These are phyloP conservation scores for Labeo calbasu DNA, from an alignment of 2,797 vertebrate genomes.

Conservation along the genomic window DNA sequence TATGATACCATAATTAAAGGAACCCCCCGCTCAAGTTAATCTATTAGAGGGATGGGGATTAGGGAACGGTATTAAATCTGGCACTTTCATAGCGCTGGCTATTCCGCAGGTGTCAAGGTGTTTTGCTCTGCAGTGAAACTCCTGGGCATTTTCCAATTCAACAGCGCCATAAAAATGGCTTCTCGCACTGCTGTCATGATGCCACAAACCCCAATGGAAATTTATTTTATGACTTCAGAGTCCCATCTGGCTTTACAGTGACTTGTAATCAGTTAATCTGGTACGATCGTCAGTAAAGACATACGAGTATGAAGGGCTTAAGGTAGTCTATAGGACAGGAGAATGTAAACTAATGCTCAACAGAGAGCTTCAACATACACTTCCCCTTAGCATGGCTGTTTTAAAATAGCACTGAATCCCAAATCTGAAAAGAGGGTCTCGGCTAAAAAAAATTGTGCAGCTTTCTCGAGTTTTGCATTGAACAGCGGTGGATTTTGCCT, in stretches of 20 bases:
- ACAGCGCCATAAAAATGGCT: conserved; percentile 13
- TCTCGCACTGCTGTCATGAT: conserved; percentile 4
- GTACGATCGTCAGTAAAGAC: conserved; percentile 35
- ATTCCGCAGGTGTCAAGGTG: conserved; percentile 57
- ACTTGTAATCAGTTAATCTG: conserved; percentile 67
- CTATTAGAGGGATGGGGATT: conserved; percentile 75
- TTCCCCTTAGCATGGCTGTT: conserved; percentile 63
- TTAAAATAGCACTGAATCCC: conserved; percentile 71
- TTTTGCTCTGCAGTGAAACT: conserved; percentile 33
- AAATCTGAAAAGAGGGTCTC: conserved; percentile 54
- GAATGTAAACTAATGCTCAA: conserved; percentile 66
- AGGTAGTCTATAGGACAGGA: conserved; percentile 55
- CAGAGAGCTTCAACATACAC: conserved; percentile 62
- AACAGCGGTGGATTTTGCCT: conserved; percentile 58
- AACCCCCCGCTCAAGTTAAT: conserved; percentile 74
- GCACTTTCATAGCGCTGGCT: conserved; percentile 30
- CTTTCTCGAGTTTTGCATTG: conserved; percentile 60
- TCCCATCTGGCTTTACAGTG: conserved; percentile 53
- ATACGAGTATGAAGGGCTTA: conserved; percentile 58
- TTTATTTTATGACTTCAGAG: conserved; percentile 31
- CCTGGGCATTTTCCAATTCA: conserved; percentile 33
- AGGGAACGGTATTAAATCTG: conserved; percentile 69
- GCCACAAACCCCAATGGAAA: conserved; percentile 13
- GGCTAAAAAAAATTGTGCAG: conserved; percentile 56
- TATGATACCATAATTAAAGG: conserved; percentile 79